These are phyloP conservation scores for Miichthys miiuy DNA, from an alignment of 2,797 vertebrate genomes.

Conservation along the genomic window DNA sequence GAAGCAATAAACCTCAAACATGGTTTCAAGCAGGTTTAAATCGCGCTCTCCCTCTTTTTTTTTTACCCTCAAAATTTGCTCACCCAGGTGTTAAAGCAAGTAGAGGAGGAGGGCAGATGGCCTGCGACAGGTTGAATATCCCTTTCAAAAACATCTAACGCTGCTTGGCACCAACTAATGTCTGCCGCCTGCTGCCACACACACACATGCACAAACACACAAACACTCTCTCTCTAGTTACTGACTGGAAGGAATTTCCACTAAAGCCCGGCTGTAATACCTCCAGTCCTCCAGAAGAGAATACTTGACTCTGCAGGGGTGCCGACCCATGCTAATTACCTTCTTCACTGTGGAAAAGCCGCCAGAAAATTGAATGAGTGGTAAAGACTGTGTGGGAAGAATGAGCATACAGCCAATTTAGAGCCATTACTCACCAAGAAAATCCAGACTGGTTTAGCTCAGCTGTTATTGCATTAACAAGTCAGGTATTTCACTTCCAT, in stretches of 20 bases:
- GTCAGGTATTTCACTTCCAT: background rate
- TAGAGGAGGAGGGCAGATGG: background rate
- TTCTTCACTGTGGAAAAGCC: constrained; percentile 31
- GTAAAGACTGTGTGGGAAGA: constrained; percentile 38
- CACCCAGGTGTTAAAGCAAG: constrained; percentile 6
- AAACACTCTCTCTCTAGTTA: constrained; percentile 2
- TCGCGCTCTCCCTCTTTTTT: background rate
- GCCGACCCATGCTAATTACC: constrained; percentile 54
- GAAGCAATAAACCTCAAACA: background rate
- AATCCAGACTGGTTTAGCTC: constrained; percentile 8
- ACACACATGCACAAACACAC: background rate
- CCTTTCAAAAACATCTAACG: constrained; percentile 34
- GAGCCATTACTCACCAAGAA: constrained; percentile 29
- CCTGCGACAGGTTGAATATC: constrained; percentile 29
- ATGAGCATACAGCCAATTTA: constrained; percentile 33
- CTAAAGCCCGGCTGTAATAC: constrained; percentile 45
- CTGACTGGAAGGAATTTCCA: constrained; percentile 50
- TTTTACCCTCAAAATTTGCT: background rate
- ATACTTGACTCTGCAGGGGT: constrained; percentile 46
- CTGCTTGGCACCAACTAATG: constrained; percentile 29
- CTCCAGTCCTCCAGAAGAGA: constrained; percentile 48
- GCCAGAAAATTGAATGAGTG: constrained; percentile 36
- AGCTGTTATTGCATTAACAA: background rate
- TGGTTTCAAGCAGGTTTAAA: background rate
- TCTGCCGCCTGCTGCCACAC: constrained; percentile 36